Evolutionary conservation across 2,888 invertebrate genomes (phyloP).

Genomic region (Notodonta ziczac): DNA sequence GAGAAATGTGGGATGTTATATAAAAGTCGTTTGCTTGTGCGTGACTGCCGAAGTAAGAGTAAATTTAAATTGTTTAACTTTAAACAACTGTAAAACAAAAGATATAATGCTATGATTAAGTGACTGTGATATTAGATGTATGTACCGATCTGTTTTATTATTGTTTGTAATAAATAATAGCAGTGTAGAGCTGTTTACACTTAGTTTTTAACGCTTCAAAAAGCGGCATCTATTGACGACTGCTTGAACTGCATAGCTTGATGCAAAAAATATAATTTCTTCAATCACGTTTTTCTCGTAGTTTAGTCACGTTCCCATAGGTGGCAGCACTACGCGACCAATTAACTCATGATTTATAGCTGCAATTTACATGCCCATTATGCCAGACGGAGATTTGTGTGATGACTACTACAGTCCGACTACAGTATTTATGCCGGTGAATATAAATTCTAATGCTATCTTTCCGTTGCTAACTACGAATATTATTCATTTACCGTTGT

Average conservation of each 20-base stretch:
- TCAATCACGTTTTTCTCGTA: background rate
- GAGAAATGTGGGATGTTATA: background rate
- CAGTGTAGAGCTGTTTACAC: conserved; percentile 2
- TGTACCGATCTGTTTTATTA: background rate
- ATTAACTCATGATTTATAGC: conserved; percentile 25
- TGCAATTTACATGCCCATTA: conserved; percentile 28
- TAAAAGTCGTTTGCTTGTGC: conserved; percentile 7
- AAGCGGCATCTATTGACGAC: conserved; percentile 21
- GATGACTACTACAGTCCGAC: conserved; percentile 14
- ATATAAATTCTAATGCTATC: conserved; percentile 24
- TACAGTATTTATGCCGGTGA: conserved; percentile 28
- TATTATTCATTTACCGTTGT: background rate
- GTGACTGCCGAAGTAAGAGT: background rate
- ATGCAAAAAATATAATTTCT: background rate
- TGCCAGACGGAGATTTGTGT: conserved; percentile 30
- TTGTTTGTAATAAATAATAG: conserved; percentile 22
- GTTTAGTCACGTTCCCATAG: conserved; percentile 10
- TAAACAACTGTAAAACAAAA: conserved; percentile 2
- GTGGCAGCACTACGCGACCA: conserved; percentile 14
- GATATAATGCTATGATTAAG: conserved; percentile 28
- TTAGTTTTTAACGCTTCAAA: background rate
- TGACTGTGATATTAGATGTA: conserved; percentile 54
- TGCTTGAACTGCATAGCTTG: background rate
- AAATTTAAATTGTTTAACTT: conserved; percentile 5
- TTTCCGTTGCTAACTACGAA: conserved; percentile 6